These are phyloP conservation scores for Enteromius treurensis DNA, from an alignment of 2,797 vertebrate genomes.

Conservation along the genomic window DNA sequence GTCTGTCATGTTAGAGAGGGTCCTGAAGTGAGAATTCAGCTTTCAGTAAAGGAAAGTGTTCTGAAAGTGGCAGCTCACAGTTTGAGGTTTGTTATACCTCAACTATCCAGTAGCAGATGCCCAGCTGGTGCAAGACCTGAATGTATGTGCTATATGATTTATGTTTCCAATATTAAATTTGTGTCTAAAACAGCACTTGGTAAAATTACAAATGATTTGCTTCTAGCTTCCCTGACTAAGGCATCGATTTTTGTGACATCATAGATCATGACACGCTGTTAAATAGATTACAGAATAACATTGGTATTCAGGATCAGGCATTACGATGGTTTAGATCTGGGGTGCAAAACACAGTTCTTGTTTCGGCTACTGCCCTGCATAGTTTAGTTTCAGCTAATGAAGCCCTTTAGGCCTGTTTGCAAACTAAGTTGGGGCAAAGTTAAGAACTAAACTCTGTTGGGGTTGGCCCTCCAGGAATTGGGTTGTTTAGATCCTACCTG, in stretches of 20 bases:
- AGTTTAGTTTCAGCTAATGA: neutral
- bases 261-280: neutral
- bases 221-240: neutral
- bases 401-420: neutral
- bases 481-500: neutral
- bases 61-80: neutral
- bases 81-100: neutral
- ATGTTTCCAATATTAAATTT: neutral
- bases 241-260: neutral
- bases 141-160: neutral
- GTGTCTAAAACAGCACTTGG: neutral
- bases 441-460: neutral
- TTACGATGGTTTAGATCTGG: neutral
- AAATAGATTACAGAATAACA: neutral
- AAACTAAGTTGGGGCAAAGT: neutral
- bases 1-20: neutral
- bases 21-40: conserved; percentile 3
- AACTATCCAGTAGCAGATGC: neutral
- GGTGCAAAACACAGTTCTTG: neutral
- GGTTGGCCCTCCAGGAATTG: neutral
- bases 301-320: neutral
- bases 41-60: neutral
- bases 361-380: neutral
- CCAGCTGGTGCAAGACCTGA: neutral
- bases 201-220: neutral